Base-by-base conservation (phyloP, 1,140 invertebrate genomes). In the Camponotus floridanus region DNA sequence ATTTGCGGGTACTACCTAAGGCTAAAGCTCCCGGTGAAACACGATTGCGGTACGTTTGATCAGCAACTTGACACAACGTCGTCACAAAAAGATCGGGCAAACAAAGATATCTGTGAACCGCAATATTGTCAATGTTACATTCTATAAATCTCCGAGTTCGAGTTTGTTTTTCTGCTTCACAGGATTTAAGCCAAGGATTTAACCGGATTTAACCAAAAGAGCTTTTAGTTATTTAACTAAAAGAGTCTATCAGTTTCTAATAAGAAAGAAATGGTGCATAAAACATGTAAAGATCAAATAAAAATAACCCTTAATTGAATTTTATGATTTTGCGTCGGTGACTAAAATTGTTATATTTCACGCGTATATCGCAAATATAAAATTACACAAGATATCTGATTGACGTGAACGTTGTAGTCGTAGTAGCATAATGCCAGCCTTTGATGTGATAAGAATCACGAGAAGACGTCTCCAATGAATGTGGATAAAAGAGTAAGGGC, bases 371-470 rank as follows among this genome's bases (percentile, higher is more conserved):
- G 13, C 5, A 18, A 13, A 74, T 26, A 8, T 83, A 42, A 74
- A 74, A 48, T 36, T 42, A 42, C 39, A 36, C 68, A 48, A 83
- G 18, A 33, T 45, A 13, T 45, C 26, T 74, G 13, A 45, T n/a
- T 7, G 39, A 57, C 39, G 9, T 48, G 68, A 73, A 45, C 57
- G 78, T 80, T 26, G 61, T 48, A 64, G 64, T 26, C 36, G 26
- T 45, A 26, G 11, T 26, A 42, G 39, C 39, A 81, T 64, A 85
- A 85, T 62, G 81, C 57, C 36, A n/a, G 11, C 65, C 81, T 85
- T 85, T 76, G 70, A 76, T 26, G 59, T 33, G 71, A 74, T 74
- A 84, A 76, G 71, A 84, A 84, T 76, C 81, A 42, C 71, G 8
- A 76, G 26, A 21, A 18, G 59, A 42, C 15, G 36, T 15, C 42